phyloP scores from a whole-genome alignment of 2,797 vertebrate species.

The Carcharodon carcharias region DNA sequence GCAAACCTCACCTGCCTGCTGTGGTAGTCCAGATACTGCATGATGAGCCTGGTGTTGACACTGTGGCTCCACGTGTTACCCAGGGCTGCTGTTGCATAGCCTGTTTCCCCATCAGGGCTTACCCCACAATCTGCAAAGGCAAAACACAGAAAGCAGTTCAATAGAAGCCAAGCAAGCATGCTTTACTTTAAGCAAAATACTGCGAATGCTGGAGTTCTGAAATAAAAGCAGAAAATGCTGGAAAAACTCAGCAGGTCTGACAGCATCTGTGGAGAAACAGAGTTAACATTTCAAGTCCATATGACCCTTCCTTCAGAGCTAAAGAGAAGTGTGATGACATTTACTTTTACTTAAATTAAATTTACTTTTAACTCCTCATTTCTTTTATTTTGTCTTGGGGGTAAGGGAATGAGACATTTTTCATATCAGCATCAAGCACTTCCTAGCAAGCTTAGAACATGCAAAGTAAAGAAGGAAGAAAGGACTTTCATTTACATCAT shows the following conservation, averaged over 20 bases:
- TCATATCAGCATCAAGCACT: neutral
- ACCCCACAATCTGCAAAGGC: constrained; percentile 50
- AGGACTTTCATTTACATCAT: neutral
- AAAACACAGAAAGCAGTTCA: constrained; percentile 34
- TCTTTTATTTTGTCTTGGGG: neutral
- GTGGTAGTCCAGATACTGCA: constrained; percentile 56
- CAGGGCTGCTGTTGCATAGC: constrained; percentile 64
- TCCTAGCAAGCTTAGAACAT: neutral
- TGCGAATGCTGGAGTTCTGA: no score
- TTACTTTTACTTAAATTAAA: no score
- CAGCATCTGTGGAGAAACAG: no score
- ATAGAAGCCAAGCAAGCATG: neutral
- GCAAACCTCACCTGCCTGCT: constrained; percentile 60
- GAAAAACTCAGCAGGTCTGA: no score
- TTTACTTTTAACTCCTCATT: neutral
- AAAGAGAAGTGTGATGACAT: no score
- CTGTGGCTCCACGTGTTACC: constrained; percentile 75
- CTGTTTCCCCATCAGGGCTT: constrained; percentile 47
- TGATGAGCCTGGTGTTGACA: constrained; percentile 67
- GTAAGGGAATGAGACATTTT: neutral
- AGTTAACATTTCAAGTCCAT: no score
- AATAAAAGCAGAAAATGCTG: no score
- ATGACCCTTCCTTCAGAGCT: no score
- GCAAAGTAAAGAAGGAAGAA: neutral
- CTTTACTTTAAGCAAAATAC: no score